Evolutionary conservation across 2,113 vertebrate species (phyloP), one percentile per base, ranked within the genome.

Genomic region (Pygoscelis antarcticus): DNA sequence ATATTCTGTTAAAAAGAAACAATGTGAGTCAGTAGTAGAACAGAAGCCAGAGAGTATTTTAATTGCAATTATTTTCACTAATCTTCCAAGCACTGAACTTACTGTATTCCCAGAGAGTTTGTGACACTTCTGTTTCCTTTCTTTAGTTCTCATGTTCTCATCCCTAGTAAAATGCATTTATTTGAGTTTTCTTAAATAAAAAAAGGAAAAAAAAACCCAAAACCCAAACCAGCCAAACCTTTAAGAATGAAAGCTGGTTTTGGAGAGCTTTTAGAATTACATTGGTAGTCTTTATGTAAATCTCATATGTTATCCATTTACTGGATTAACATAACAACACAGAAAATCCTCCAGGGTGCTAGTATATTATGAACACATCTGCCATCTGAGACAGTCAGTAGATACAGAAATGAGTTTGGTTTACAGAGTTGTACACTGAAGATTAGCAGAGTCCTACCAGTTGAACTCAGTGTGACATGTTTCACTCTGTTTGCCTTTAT

Each of bases 251-350:
- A 88, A 84, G 23, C 66, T 90, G 38, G 7, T 79, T 91, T 87
- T 91, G 55, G 65, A 84, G 80, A 64, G 44, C 42, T 72, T 95
- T 90, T 64, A 40, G 74, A 76, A 75, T 8, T 76, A 77, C 71
- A 49, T 9, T 52, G 52, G 6, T 46, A 64, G 46, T 54, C 34
- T 70, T 85, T 72, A 74, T 87, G 83, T 69, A 69, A 89, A 91
- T 83, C 71, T 69, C 40, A 36, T 74, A 70, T 80, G 49, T 83
- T 94, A 74, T 86, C 38, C 65, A 51, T 89, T 95, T 83, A 60
- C 66, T 72, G 46, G 25, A 83, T 90, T 96, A 88, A 80, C 83
- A 70, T 85, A 76, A 76, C 90, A 97, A 74, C 89, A 74, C 58
- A 72, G 22, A 10, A 79, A 79, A 21, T 88, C 54, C 80, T 92